Evolutionary conservation across 2,113 vertebrate species (phyloP), one percentile per base, ranked within the genome.

Genomic region (Ascaphus truei): DNA sequence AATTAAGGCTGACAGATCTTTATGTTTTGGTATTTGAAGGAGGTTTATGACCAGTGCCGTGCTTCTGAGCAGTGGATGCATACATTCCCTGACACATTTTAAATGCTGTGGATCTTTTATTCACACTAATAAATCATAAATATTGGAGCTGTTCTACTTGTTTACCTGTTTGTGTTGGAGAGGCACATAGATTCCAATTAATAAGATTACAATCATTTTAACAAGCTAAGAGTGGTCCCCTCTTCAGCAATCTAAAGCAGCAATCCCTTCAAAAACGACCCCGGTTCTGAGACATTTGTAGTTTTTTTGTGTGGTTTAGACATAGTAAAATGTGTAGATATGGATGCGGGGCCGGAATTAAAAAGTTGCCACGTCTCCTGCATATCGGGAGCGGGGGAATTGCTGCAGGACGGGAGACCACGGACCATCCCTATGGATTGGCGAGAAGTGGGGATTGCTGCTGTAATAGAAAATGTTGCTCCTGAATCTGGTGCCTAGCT

Each of bases 11-110:
- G 67, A 71, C 67, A 71, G 56, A 52, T 61, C 61, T 71, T 52
- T 61, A 71, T 71, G 67, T 71, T 71, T 71, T 71, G 67, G 67
- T 71, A 61, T 71, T 61, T 71, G 45, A 61, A 60, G 34, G 36
- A 59, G 51, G 67, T 71, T 71, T 71, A 71, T 71, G 57, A 51
- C 36, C 23, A 20, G 45, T 30, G 45, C 45, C 30, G 23, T 31
- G 57, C 25, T 50, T 16, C 41, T 51, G 29, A 58, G 31, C 31
- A 50, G 51, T 60, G 55, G 22, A 36, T 45, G 11, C 25, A 20
- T n/a, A 39, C 34, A 16, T 41, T 43, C 31, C 12, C 22, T 50
- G 67, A 69, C 16, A 59, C 56, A 41, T 52, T 29, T n/a, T 29
- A 39, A 30, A 60, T 51, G 65, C 25, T 5, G 31, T 26, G 9